Conservation (phyloP, 2,888 invertebrate species). For the Eumacrocentrus americanus region DNA sequence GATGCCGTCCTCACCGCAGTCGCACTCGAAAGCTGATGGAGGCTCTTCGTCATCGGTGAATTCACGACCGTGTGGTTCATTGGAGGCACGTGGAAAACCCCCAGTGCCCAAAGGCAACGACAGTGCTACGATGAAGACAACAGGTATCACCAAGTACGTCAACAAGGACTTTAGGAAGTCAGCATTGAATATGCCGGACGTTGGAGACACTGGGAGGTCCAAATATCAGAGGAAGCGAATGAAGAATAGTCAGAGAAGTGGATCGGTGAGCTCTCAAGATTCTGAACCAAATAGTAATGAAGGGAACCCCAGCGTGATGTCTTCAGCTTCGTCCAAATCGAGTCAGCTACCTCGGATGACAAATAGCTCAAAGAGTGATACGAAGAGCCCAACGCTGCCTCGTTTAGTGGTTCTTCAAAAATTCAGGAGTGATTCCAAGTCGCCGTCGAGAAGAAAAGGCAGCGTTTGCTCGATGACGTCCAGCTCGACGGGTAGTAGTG, state of each 20-base stretch:
- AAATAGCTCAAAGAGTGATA: not conserved
- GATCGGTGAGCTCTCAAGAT: slow-evolving; percentile 62
- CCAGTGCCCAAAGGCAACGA: slow-evolving; percentile 63
- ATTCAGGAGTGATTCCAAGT: slow-evolving; percentile 41
- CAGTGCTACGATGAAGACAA: slow-evolving; percentile 44
- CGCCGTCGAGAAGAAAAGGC: slow-evolving; percentile 34
- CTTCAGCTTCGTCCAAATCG: not conserved
- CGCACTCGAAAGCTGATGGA: slow-evolving; percentile 26
- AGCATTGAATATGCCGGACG: slow-evolving; percentile 69
- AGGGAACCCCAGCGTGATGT: not conserved
- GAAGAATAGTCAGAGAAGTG: slow-evolving; percentile 55
- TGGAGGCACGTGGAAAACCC: slow-evolving; percentile 58
- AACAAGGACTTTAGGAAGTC: slow-evolving; percentile 80
- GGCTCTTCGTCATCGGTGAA: slow-evolving; percentile 36
- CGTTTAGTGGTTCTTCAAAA: slow-evolving; percentile 28
- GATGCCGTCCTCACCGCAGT: slow-evolving; percentile 37
- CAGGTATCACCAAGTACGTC: slow-evolving; percentile 57
- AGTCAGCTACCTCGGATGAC: not conserved
- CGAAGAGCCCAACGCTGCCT: slow-evolving; percentile 26
- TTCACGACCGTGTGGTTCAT: slow-evolving; percentile 46
- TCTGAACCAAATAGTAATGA: slow-evolving; percentile 42
- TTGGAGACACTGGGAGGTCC: slow-evolving; percentile 49
- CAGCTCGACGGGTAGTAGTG: slow-evolving; percentile 44
- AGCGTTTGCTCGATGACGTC: slow-evolving; percentile 32
- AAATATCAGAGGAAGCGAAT: slow-evolving; percentile 45